Evolutionary conservation across 1,140 invertebrate genomes (phyloP).

Genomic region (Aphelinus atriplicis): DNA sequence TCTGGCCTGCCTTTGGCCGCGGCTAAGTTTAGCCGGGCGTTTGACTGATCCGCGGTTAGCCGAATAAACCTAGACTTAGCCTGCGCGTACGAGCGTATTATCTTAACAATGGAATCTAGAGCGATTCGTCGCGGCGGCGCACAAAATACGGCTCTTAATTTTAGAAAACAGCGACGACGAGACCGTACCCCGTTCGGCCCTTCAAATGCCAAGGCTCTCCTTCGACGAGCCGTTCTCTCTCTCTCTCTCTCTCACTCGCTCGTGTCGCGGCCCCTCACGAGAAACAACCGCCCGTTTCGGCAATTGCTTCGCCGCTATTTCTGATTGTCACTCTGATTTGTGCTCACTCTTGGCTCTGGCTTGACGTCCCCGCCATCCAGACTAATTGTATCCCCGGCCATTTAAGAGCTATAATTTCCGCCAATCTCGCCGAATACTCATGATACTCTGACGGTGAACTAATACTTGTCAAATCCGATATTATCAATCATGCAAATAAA

Average conservation of each 20-base stretch:
- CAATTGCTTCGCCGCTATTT: not conserved
- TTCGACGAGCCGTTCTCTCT: no score
- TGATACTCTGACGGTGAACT: no score
- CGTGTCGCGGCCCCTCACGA: no score
- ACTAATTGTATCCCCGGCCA: no score
- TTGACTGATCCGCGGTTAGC: slow-evolving; percentile 7
- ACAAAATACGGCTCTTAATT: slow-evolving; percentile 20
- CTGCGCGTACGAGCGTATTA: slow-evolving; percentile 7
- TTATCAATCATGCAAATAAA: no score
- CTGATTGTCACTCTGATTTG: not conserved
- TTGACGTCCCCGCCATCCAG: no score
- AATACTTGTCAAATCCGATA: no score
- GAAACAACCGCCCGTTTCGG: slow-evolving; percentile 9
- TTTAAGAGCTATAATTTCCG: no score
- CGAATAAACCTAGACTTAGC: slow-evolving; percentile 6
- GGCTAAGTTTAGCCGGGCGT: slow-evolving; percentile 9
- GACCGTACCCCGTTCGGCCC: not conserved
- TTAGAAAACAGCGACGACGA: slow-evolving; percentile 2
- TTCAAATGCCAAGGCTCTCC: slow-evolving; percentile 9
- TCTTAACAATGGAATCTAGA: slow-evolving; percentile 32
- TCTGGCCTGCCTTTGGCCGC: not conserved
- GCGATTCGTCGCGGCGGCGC: not conserved
- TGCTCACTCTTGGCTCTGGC: not conserved
- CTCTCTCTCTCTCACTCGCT: no score
- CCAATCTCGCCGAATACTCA: no score